phyloP scores from a whole-genome alignment of 2,797 vertebrate genomes.

The Myotis planiceps region DNA sequence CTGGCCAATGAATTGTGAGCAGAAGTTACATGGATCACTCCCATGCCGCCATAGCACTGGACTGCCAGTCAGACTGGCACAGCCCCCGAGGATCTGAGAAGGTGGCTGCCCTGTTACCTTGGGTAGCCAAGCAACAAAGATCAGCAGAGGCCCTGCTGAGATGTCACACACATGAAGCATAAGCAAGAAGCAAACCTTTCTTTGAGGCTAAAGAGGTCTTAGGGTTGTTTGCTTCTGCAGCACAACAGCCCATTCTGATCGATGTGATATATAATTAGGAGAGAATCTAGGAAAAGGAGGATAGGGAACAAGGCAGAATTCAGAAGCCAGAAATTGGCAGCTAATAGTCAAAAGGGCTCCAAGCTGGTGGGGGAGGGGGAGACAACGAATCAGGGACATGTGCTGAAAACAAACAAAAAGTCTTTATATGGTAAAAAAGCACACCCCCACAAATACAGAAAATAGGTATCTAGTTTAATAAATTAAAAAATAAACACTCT shows the following conservation, averaged over 20 bases:
- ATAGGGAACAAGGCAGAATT: neutral
- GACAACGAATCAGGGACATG: neutral
- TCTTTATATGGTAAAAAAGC: neutral
- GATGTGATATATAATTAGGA: neutral
- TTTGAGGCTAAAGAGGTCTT: neutral
- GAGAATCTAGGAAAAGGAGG: neutral
- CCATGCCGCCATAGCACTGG: neutral
- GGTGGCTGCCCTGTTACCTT: neutral
- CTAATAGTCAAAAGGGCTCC: neutral
- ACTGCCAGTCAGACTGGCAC: neutral
- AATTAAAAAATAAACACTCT: neutral
- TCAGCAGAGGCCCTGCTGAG: neutral
- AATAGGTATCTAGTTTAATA: neutral
- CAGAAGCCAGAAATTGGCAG: neutral
- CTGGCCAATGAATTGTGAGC: neutral
- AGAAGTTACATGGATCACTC: neutral
- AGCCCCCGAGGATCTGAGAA: neutral
- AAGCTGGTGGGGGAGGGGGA: neutral
- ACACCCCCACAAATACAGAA: neutral
- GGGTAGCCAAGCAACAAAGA: neutral
- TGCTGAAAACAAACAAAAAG: neutral
- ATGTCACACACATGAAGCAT: neutral
- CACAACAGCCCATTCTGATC: neutral
- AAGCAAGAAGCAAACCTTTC: neutral
- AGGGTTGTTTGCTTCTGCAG: neutral